Conservation (phyloP, 2,113 vertebrate genomes). For the Puffinus mauretanicus region DNA sequence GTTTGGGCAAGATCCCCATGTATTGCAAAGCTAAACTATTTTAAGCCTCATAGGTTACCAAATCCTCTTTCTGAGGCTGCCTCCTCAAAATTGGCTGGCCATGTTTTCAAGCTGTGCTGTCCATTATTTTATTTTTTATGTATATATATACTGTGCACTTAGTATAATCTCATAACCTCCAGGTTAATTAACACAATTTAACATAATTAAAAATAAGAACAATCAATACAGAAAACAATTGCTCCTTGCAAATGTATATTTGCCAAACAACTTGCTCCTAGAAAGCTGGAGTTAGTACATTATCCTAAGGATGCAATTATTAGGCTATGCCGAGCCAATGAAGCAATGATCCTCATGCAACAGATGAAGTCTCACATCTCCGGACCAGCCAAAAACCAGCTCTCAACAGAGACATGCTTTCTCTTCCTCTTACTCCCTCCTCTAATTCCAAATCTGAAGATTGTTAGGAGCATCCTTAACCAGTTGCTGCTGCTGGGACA, state of each 20-base stretch:
- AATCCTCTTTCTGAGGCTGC: not conserved
- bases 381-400: not conserved
- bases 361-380: not conserved
- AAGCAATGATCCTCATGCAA: not conserved
- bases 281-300: not conserved
- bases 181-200: not conserved
- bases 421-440: not conserved
- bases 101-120: not conserved
- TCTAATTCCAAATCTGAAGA: not conserved
- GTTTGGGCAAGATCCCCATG: not conserved
- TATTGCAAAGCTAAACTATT: not conserved
- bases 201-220: not conserved
- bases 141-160: not conserved
- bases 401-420: not conserved
- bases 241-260: not conserved
- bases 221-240: not conserved
- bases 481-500: not conserved
- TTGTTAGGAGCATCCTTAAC: not conserved
- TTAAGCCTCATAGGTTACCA: not conserved
- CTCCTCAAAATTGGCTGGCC: not conserved
- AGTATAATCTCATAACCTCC: not conserved
- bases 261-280: not conserved
- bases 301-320: not conserved
- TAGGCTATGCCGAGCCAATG: not conserved
- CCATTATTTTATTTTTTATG: not conserved